Conservation (phyloP, 2,797 vertebrate genomes). For the Podargus strigoides region DNA sequence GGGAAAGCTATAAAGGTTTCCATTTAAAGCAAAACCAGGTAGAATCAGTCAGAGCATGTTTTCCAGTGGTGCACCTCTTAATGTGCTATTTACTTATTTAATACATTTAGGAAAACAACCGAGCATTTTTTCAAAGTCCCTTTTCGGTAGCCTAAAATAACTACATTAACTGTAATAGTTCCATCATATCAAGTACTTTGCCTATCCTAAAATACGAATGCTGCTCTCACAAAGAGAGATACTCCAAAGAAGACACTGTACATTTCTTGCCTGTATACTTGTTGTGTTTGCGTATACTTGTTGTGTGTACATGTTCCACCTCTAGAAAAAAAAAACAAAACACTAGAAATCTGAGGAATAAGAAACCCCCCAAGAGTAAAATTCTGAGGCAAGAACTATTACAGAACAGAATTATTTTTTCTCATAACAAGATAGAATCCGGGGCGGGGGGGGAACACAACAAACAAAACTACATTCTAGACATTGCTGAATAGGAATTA, state of each 20-base stretch:
- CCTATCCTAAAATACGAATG: neutral
- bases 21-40: neutral
- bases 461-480: neutral
- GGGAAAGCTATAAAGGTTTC: too few relatives aligned
- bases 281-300: neutral
- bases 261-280: neutral
- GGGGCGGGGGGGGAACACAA: too few relatives aligned
- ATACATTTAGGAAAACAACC: neutral
- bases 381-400: neutral
- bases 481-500: neutral
- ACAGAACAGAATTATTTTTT: neutral
- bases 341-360: neutral
- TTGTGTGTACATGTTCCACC: neutral
- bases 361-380: neutral
- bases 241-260: neutral
- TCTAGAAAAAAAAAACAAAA: neutral
- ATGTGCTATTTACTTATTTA: neutral
- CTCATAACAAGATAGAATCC: neutral
- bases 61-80: neutral
- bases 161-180: neutral
- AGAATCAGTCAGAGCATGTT: neutral
- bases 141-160: neutral
- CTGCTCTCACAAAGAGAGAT: neutral
- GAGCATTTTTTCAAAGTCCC: neutral
- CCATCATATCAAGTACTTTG: neutral